Base-by-base conservation (phyloP, 1,140 invertebrate genomes). In the Stratiolaelaps scimitus region DNA sequence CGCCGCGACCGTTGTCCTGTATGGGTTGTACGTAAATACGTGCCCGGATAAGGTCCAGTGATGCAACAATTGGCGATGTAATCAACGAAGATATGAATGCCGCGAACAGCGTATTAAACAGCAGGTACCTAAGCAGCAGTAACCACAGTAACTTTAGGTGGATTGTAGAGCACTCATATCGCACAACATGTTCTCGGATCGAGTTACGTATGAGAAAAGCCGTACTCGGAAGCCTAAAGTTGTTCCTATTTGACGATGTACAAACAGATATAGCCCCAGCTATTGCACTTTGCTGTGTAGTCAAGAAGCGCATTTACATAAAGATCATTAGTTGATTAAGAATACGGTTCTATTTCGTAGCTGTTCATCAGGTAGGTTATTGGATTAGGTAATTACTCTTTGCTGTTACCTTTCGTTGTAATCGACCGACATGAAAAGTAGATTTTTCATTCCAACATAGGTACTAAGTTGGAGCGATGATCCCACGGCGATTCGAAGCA, bases 381-480 rank as follows among this genome's bases (percentile, higher is more conserved):
- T n/a, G n/a, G n/a, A n/a, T n/a, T n/a, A n/a, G n/a, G n/a, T n/a
- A n/a, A n/a, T n/a, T n/a, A n/a, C n/a, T n/a, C n/a, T n/a, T n/a
- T n/a, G 15, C 15, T 17, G 26, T 60, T 60, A 60, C 53, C 53
- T 60, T 15, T 60, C 53, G 23, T 60, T 60, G 53, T 60, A 60
- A 23, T 60, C 53, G 26, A 60, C 53, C 53, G 53, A 60, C 53
- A 60, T 17, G 26, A 60, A 60, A 60, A 60, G 53, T 60, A 60
- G n/a, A 60, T 60, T 26, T 23, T 60, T 60, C 53, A 60, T 60
- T 15, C 53, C 53, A 23, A 60, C 53, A 34, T 29, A 60, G 34
- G 53, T 60, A 23, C 53, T 60, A 26, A 60, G 53, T 34, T 60
- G 53, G 26, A 60, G 53, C 53, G 53, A 60, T 29, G 53, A 60